Evolutionary conservation across 2,113 vertebrate species (phyloP), one percentile per base, ranked within the genome.

Genomic region (Capricornis sumatraensis): DNA sequence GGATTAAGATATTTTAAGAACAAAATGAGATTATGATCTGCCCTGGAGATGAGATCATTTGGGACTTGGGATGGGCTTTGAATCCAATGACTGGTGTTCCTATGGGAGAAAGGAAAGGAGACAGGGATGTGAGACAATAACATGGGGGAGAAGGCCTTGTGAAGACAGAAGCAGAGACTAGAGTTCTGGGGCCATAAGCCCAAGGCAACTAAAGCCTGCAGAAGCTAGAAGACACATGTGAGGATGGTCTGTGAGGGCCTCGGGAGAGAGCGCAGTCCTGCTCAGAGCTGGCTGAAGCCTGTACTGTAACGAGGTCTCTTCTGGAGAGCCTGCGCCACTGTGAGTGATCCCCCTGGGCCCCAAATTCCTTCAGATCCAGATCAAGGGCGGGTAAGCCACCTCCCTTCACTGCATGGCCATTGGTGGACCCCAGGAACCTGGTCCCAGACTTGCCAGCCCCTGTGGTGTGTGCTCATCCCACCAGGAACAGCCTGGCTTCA

Each of bases 1-100:
- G 55, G 53, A 55, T 40, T 45, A 64, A 86, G 53, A 36, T 79
- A 79, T 78, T 67, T 93, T 62, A 50, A 88, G n/a, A 30, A 88
- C 62, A 74, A 76, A 88, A 79, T 91, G 28, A 94, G 50, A 94
- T 67, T 81, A 27, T 7, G 1, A 28, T 55, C 71, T 93, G 43
- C 53, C 52, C 71, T 89, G 57, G 40, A 79, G 82, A 76, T 30
- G 57, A 90, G 64, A 60, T 64, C 47, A 53, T 53, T 58, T 87
- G 74, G 88, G 62, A 91, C 84, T 67, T 60, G 67, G 64, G 43
- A 30, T 85, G 58, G 27, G 50, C 27, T 74, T 53, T 67, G 30
- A 88, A 52, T 57, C 27, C 90, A 95, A 5, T 11, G 64, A 14
- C 52, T n/a, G 52, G 33, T 81, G 53, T 52, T 86, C 84, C 27